A percentile compares a stretch with the other conserved stretches of the same genome.
phyloP scores from a whole-genome alignment of 2,888 invertebrate species.

The Lasioglossum oenotherae region DNA sequence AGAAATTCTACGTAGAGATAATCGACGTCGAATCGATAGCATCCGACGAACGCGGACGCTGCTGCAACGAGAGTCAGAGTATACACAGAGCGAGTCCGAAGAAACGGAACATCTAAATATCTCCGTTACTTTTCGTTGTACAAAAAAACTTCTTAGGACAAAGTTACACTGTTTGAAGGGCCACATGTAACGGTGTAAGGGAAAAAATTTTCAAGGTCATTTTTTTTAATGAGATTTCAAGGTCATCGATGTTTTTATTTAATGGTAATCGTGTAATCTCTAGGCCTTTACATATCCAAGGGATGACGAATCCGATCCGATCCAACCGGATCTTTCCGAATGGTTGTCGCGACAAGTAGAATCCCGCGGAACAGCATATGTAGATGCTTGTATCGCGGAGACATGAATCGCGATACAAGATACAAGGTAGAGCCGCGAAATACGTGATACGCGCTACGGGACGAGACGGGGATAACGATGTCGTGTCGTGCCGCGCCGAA shows the following conservation, averaged over 20 bases:
- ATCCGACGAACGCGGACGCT: not conserved
- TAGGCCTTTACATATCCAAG: no score
- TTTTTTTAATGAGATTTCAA: no score
- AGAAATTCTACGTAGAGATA: not conserved
- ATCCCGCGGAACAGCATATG: no score
- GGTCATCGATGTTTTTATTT: no score
- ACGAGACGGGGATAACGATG: slow-evolving; percentile 43
- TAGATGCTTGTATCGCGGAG: not conserved
- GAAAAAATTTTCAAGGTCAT: no score
- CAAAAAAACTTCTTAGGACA: no score
- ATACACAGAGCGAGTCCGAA: no score
- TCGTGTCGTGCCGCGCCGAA: slow-evolving; percentile 28
- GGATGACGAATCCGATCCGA: not conserved
- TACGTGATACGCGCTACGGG: not conserved
- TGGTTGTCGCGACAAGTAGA: not conserved
- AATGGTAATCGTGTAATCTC: no score
- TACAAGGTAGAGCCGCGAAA: not conserved
- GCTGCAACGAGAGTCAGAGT: not conserved
- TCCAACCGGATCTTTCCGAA: not conserved
- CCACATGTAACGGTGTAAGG: no score
- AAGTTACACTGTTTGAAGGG: no score
- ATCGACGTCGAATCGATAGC: not conserved
- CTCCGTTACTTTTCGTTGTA: no score
- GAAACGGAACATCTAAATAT: no score
- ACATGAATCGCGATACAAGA: not conserved